Evolutionary conservation across 2,888 invertebrate species (phyloP), one percentile per base, ranked within the genome.

Genomic region (Nasonia oneida): DNA sequence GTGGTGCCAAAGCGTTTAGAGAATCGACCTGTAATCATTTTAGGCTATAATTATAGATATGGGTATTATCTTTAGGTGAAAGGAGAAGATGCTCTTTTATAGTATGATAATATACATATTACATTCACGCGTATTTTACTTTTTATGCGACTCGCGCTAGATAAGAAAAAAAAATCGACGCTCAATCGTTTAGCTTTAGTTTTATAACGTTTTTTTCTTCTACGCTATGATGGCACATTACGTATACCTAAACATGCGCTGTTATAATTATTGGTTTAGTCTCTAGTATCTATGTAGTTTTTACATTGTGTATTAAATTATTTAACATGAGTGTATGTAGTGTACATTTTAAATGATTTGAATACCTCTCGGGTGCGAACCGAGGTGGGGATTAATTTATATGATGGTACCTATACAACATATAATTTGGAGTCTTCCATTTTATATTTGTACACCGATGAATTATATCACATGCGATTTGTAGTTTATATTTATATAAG

Each of bases 1-100:
- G 70, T 76, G 57, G 70, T 71, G 71, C 81, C 76, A 84, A 84
- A 84, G 81, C 71, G 23, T 76, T 81, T 70, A 67, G 5, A 33
- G 61, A 81, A 81, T 76, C 47, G 70, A 57, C 57, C 53, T 57
- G n/a, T 57, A 67, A 75, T 84, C 70, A 61, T 73, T 23, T 81
- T 76, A 75, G 47, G 70, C 23, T 57, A 29, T 29, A 57, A 76
- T 76, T 64, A 42, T 37, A n/a, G 75, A 80, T 23, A 23, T 4
- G 29, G 53, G 10, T 42, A 80, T 42, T 79, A 79, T 70, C 2
- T 39, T 67, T 29, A 79, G 18, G 64, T 77, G 71, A 83, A 71
- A 53, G 57, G 50, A 39, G 37, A 39, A 6, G 33, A 57, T 5
- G 70, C 39, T 73, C 33, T 33, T 70, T 67, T 78, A 47, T 73